Base-by-base conservation (phyloP, 2,113 vertebrate genomes). In the Chascanopsetta lugubris region DNA sequence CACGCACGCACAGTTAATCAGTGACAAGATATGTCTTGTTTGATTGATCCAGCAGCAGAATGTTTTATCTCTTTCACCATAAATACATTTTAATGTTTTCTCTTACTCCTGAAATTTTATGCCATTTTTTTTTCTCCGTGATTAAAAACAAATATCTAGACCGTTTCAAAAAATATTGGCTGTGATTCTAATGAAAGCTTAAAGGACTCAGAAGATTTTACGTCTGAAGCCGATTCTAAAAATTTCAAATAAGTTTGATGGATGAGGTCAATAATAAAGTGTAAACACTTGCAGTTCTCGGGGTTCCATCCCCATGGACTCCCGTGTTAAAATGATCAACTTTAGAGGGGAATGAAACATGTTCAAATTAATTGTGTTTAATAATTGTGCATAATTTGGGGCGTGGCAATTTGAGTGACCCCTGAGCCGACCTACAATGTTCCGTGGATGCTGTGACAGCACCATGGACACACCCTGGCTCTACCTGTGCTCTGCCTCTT, bases 171-270 rank as follows among this genome's bases (percentile, higher is more conserved):
- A 34, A 34, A 15, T 17, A 12, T 38, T 15, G 12, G 10, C 13
- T 40, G 20, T 27, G 34, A 38, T 6, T 13, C 22, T 10, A 2
- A 36, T 20, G 2, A 2, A n/a, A 43, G 42, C 42, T 9, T 20
- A 1, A 40, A 36, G 47, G 49, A 48, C 45, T 61, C 72, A 22
- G 27, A 58, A 12, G 53, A 5, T 4, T 43, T 43, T 18, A 40
- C 13, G 15, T n/a, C 1, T n/a, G 6, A 40, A n/a, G 36, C 36
- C 2, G 1, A 38, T 5, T n/a, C 13, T 17, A 15, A 17, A 15
- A 38, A 15, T 6, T 18, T 12, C 86, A 89, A 87, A 89, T 89
- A 90, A 84, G 83, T 90, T 90, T 90, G 87, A 88, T 87, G 85
- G n/a, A n/a, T n/a, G n/a, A n/a, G n/a, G n/a, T n/a, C n/a, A n/a